These are phyloP conservation scores for Numenius phaeopus DNA, from an alignment of 2,797 vertebrate species.

Conservation along the genomic window DNA sequence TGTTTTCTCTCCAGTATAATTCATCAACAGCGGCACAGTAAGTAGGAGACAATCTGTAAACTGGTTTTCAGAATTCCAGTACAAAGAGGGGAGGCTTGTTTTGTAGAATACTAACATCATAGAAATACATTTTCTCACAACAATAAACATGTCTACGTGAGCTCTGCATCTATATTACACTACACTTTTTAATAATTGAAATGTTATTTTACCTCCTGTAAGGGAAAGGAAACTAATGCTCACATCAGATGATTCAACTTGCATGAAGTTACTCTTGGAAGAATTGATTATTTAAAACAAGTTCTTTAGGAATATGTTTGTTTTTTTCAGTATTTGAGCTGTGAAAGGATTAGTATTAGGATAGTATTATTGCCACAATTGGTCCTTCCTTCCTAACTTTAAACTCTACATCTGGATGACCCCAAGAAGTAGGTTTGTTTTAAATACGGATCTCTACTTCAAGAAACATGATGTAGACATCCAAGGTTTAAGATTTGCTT, in stretches of 20 bases:
- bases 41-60: background rate
- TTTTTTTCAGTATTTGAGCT: background rate
- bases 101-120: background rate
- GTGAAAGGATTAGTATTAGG: background rate
- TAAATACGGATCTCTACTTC: background rate
- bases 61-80: background rate
- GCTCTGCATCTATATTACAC: background rate
- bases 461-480: background rate
- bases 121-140: background rate
- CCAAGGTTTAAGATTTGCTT: background rate
- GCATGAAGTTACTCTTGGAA: background rate
- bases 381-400: background rate
- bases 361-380: background rate
- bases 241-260: background rate
- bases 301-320: background rate
- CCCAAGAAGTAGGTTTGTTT: background rate
- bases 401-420: background rate
- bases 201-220: background rate
- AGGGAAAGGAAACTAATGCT: background rate
- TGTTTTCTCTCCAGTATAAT: background rate
- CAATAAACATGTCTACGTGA: accelerated
- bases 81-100: background rate
- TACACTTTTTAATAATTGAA: background rate
- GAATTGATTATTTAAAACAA: background rate
- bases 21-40: background rate